Evolutionary conservation across 2,797 vertebrate species (phyloP).

Genomic region (Heliangelus exortis): DNA sequence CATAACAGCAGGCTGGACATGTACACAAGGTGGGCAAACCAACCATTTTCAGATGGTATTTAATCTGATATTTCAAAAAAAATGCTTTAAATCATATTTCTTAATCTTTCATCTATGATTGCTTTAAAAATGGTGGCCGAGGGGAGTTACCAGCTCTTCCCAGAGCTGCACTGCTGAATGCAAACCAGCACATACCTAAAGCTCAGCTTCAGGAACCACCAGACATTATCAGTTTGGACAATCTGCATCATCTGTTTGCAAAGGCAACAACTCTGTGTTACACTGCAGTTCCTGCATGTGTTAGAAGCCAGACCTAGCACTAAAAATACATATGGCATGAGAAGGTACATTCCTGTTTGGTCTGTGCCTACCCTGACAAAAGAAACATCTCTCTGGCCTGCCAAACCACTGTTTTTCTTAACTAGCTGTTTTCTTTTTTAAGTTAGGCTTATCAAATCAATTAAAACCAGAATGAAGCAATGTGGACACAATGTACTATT

Average conservation of each 20-base stretch:
- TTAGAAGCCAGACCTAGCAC: slow-evolving; percentile 37
- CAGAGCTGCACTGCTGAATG: not conserved
- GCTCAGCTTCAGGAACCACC: not conserved
- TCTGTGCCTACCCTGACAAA: not conserved
- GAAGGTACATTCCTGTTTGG: slow-evolving; percentile 19
- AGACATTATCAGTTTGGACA: not conserved
- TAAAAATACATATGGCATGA: slow-evolving; percentile 39
- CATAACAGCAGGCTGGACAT: not conserved
- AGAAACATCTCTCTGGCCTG: not conserved
- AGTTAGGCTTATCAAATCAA: not conserved
- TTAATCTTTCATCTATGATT: not conserved
- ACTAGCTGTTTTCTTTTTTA: not conserved
- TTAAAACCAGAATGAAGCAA: slow-evolving; percentile 4
- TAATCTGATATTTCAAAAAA: not conserved
- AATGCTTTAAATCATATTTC: not conserved
- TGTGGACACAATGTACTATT: not conserved
- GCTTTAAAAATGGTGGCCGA: not conserved
- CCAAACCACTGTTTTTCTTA: slow-evolving; percentile 38
- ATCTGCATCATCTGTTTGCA: slow-evolving; percentile 35
- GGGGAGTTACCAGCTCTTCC: not conserved
- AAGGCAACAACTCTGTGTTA: not conserved
- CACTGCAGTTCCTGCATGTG: not conserved
- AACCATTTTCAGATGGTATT: not conserved
- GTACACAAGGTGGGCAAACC: not conserved
- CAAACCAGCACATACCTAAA: not conserved